Evolutionary conservation across 1,140 invertebrate species (phyloP), one percentile per base, ranked within the genome.

Genomic region (Zaprionus kolodkinae): DNA sequence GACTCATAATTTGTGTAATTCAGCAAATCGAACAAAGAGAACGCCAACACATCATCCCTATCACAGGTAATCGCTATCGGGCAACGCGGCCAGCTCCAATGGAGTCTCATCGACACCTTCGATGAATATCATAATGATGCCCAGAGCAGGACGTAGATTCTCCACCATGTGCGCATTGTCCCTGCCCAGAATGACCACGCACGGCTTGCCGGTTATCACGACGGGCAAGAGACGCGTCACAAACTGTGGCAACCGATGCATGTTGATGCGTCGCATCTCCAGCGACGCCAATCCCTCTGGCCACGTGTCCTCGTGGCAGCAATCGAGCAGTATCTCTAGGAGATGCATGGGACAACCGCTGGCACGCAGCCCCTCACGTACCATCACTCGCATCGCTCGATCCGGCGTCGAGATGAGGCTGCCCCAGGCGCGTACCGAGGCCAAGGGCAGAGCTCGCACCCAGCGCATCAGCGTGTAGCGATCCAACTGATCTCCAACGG

Each of bases 321-420:
- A 76, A 12, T 88, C 85, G 25, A 85, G 56, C 61, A 88, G 48
- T 15, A 64, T 5, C 15, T 81, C 80, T 2, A 89, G 17, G 15
- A 89, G 12, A 36, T 81, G 69, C 78, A 89, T 69, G 2, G 85
- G 84, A 27, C 84, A 88, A 10, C 81, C 62, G 17, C 68, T 59
- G 33, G 54, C 59, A 0, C 71, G 69, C 35, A 88, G 57, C 0
- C 68, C 70, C 30, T 85, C 71, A 0, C 85, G 55, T n/a, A 88
- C 70, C 48, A 70, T 68, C 25, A 73, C 30, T 13, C 78, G 77
- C 81, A 89, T 75, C 11, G 69, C 17, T 0, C n/a, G 38, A 25
- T 89, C 81, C 33, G 85, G 85, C 0, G 84, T 89, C 11, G 85
- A 85, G 61, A 89, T 73, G 1, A 88, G 56, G 15, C 81, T 84